Conservation (phyloP, 2,113 vertebrate genomes). For the Platysternon megacephalum region DNA sequence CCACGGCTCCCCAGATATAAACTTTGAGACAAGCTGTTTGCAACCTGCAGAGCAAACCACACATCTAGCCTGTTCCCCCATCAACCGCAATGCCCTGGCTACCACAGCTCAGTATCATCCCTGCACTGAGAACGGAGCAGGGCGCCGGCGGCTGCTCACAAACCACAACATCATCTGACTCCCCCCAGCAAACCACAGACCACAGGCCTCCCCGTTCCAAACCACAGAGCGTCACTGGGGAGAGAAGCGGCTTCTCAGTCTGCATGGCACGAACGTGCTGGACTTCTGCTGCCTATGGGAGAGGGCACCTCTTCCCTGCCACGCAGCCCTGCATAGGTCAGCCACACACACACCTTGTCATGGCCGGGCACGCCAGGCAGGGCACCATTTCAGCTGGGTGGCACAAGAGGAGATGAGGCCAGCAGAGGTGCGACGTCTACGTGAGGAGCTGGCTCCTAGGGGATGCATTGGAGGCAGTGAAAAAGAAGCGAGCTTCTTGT, state of each 20-base stretch:
- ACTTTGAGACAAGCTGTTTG: not conserved
- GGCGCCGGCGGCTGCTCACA: constrained; percentile 28
- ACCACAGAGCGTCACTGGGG: constrained; percentile 40
- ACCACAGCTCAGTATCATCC: not conserved
- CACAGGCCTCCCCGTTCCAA: constrained; percentile 47
- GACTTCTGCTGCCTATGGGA: not conserved
- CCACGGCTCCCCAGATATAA: not conserved
- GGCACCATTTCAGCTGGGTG: not conserved
- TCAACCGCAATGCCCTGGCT: not conserved
- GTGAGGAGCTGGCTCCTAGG: not conserved
- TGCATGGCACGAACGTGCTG: not conserved
- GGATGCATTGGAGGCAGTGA: not conserved
- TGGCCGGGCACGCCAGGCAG: not conserved
- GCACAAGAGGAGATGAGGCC: not conserved
- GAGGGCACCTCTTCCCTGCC: not conserved
- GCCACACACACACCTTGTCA: not conserved
- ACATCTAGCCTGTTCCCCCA: not conserved
- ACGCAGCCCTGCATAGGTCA: not conserved
- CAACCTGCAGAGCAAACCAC: constrained; percentile 15
- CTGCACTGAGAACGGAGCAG: not conserved
- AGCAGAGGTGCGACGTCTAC: rapidly evolving
- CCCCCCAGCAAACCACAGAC: constrained; percentile 66
- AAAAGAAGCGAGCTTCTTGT: not conserved
- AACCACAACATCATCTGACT: constrained; percentile 47
- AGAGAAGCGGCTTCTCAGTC: not conserved